phyloP scores from a whole-genome alignment of 2,797 vertebrate species.

The Arremon aurantiirostris region DNA sequence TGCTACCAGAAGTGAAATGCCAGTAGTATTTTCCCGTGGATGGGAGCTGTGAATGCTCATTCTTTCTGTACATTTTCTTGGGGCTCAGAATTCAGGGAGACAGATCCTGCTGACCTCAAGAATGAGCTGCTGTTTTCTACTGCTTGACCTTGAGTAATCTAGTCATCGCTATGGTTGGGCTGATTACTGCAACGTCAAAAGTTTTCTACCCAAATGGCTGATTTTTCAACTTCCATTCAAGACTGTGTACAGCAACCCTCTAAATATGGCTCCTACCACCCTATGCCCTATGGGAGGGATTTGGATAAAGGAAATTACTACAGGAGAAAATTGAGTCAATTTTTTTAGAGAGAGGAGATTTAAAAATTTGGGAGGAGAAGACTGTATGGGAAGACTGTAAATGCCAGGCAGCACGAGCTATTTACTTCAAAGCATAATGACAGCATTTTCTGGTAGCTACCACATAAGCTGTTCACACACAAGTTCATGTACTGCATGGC shows the following conservation, averaged over 20 bases:
- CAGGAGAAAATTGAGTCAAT: background rate
- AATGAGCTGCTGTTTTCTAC: background rate
- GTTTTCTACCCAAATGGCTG: background rate
- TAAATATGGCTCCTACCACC: background rate
- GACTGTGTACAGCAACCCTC: background rate
- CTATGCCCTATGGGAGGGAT: background rate
- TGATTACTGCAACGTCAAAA: background rate
- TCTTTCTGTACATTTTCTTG: background rate
- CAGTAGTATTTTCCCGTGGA: background rate
- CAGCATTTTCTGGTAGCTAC: background rate
- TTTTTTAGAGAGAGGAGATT: background rate
- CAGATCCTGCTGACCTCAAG: background rate
- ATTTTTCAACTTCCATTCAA: background rate
- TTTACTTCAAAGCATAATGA: background rate
- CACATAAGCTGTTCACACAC: accelerated
- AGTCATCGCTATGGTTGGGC: accelerated
- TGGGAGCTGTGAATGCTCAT: background rate
- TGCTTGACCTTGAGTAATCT: background rate
- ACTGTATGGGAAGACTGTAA: background rate
- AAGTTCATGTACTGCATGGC: background rate
- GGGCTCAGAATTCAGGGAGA: background rate
- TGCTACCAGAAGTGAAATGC: background rate
- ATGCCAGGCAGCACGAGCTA: background rate
- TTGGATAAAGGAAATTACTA: background rate
- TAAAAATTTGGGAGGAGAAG: background rate